Percentiles rank a stretch among this genome's conserved stretches.
phyloP scores from a whole-genome alignment of 2,797 vertebrate genomes.

The Platalea minor region DNA sequence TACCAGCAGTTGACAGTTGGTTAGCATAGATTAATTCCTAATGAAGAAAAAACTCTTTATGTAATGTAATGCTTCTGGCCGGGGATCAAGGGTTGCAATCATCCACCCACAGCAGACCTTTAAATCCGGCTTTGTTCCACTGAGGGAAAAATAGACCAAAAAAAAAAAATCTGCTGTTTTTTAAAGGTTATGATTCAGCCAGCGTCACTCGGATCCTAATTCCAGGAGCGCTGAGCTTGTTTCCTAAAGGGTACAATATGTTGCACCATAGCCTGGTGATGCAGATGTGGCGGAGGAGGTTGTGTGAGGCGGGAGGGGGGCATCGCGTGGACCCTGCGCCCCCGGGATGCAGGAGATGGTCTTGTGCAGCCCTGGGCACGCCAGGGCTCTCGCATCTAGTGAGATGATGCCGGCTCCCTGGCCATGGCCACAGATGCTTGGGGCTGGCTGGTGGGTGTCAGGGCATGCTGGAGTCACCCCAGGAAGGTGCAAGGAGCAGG shows the following conservation, averaged over 20 bases:
- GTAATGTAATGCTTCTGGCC: slow-evolving; percentile 78
- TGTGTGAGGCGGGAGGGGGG: neutral
- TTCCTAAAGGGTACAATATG: slow-evolving; percentile 20
- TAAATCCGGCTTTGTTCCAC: slow-evolving; percentile 66
- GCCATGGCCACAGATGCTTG: fast-evolving
- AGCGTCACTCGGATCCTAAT: neutral
- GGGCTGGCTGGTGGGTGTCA: neutral
- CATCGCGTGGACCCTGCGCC: fast-evolving
- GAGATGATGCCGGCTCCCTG: fast-evolving
- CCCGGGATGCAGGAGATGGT: neutral
- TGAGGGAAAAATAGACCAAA: neutral
- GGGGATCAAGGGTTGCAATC: slow-evolving; percentile 75
- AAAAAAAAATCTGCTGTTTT: neutral
- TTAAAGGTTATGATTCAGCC: slow-evolving; percentile 50
- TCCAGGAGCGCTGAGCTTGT: neutral
- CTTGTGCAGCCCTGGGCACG: fast-evolving
- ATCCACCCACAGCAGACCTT: slow-evolving; percentile 73
- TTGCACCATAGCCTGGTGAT: neutral
- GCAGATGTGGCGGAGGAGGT: neutral
- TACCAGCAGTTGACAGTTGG: slow-evolving; percentile 72
- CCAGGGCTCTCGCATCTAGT: neutral
- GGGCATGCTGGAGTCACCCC: fast-evolving
- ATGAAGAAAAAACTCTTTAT: slow-evolving; percentile 79
- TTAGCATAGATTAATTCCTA: slow-evolving; percentile 80
- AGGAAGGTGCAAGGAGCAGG: neutral